A percentile compares a stretch with the other conserved stretches of the same genome.
phyloP scores from a whole-genome alignment of 2,113 vertebrate species.

The Saguinus imperator region DNA sequence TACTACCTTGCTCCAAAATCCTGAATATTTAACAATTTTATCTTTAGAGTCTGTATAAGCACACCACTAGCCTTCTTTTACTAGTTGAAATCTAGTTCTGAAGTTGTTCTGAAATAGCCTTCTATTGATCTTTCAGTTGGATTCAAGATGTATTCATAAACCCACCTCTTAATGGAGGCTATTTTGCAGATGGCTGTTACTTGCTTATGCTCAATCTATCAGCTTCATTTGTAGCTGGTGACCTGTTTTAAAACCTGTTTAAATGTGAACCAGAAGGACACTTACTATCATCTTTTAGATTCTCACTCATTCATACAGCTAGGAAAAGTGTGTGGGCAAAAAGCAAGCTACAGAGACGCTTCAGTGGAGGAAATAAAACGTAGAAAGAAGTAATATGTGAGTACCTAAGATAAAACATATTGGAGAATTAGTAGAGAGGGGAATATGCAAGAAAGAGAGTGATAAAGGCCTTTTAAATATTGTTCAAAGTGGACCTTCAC shows the following conservation, averaged over 20 bases:
- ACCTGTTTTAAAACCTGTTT: not conserved
- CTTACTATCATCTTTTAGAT: not conserved
- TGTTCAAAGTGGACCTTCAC: not conserved
- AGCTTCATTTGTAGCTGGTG: not conserved
- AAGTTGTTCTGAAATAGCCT: not conserved
- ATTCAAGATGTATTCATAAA: not conserved
- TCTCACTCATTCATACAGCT: not conserved
- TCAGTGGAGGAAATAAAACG: not conserved
- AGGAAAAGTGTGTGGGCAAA: not conserved
- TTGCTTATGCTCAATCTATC: not conserved
- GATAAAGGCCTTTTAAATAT: not conserved
- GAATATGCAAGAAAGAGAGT: not conserved
- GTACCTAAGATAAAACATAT: not conserved
- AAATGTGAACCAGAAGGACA: not conserved
- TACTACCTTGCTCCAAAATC: not conserved
- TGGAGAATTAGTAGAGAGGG: not conserved
- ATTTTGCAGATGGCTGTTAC: not conserved
- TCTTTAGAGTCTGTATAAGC: not conserved
- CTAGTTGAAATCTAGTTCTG: not conserved
- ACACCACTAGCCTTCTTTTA: not conserved
- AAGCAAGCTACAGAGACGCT: not conserved
- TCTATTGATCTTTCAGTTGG: not conserved
- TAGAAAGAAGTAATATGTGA: not conserved
- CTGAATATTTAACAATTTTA: not conserved
- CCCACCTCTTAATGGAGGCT: not conserved